Percentiles rank a stretch among this genome's conserved stretches.
Evolutionary conservation across 1,140 invertebrate species (phyloP).

Genomic region (Campoletis sonorensis): DNA sequence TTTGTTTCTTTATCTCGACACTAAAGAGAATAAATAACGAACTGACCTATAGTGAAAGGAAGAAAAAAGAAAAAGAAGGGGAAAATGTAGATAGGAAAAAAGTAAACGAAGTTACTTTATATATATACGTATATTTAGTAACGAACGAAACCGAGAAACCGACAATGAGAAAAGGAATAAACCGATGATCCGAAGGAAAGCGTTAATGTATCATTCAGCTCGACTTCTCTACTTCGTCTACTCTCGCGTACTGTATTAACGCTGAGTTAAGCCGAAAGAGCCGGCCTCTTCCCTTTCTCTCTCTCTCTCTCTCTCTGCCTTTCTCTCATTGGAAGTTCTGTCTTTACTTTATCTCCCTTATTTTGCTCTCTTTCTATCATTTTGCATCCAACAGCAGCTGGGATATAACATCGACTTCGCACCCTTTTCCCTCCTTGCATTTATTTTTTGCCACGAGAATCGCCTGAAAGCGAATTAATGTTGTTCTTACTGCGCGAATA

Average conservation of each 20-base stretch:
- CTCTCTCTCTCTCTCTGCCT: too few relatives aligned
- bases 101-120: slow-evolving; percentile 4
- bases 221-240: slow-evolving; percentile 36
- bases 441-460: slow-evolving; percentile 3
- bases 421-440: not conserved
- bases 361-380: not conserved
- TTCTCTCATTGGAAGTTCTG: slow-evolving; percentile 6
- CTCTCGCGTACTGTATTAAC: slow-evolving; percentile 40
- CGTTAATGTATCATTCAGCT: slow-evolving; percentile 48
- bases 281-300: not conserved
- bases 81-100: slow-evolving; percentile 9
- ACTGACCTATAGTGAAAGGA: not conserved
- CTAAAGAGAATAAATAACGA: slow-evolving; percentile 14
- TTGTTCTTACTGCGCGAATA: slow-evolving; percentile 44
- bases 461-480: slow-evolving; percentile 41
- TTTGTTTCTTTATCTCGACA: not conserved
- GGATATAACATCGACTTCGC: not conserved
- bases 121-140: slow-evolving; percentile 29
- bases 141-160: slow-evolving; percentile 12
- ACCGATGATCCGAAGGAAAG: slow-evolving; percentile 31
- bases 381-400: not conserved
- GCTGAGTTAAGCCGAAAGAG: slow-evolving; percentile 29
- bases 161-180: slow-evolving; percentile 16
- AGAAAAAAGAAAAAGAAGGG: too few relatives aligned
- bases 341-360: not conserved